Evolutionary conservation across 2,888 invertebrate species (phyloP).

Genomic region (Carterocephalus palaemon): DNA sequence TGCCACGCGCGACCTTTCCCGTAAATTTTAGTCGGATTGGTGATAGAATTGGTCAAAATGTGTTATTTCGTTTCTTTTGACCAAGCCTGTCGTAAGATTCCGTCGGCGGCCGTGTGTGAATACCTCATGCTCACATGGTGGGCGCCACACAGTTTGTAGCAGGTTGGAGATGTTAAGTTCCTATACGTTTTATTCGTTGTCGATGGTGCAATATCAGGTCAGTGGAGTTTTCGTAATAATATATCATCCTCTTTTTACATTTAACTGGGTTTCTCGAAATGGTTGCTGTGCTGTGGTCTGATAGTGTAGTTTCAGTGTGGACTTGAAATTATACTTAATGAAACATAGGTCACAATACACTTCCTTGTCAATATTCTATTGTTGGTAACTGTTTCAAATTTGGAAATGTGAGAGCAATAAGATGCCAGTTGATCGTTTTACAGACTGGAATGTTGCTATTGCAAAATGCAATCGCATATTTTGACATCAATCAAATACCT

Average conservation of each 20-base stretch:
- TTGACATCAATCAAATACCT: too few relatives aligned
- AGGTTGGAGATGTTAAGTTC: slow-evolving; percentile 37
- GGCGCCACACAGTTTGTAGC: slow-evolving; percentile 32
- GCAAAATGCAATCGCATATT: too few relatives aligned
- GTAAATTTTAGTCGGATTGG: slow-evolving; percentile 51
- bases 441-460: too few relatives aligned
- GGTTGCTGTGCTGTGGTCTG: not conserved
- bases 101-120: slow-evolving; percentile 44
- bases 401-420: too few relatives aligned
- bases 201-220: slow-evolving; percentile 45
- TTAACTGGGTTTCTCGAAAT: slow-evolving; percentile 2
- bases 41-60: slow-evolving; percentile 46
- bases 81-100: slow-evolving; percentile 48
- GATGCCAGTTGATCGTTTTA: too few relatives aligned
- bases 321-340: too few relatives aligned
- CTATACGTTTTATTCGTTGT: slow-evolving; percentile 36
- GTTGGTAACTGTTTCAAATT: too few relatives aligned
- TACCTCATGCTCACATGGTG: slow-evolving; percentile 50
- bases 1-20: slow-evolving; percentile 75
- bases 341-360: too few relatives aligned
- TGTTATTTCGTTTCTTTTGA: slow-evolving; percentile 51
- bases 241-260: slow-evolving; percentile 34
- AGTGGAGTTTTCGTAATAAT: slow-evolving; percentile 41
- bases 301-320: not conserved
- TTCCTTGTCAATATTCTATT: too few relatives aligned